Base-by-base conservation (phyloP, 2,888 invertebrate species). In the Chaetogeoica ovagalla region DNA sequence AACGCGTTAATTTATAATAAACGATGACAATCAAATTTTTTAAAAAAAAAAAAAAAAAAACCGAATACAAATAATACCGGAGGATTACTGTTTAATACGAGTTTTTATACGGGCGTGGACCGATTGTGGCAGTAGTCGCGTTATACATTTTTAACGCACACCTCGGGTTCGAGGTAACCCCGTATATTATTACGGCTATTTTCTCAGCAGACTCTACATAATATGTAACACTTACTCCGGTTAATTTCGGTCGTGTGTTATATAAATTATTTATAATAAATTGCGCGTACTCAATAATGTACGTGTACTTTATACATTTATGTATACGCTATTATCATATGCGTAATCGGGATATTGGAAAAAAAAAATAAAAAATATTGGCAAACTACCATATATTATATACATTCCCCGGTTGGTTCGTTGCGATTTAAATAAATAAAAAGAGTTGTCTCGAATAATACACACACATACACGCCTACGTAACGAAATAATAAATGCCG, bases 331-430 rank as follows among this genome's bases (percentile, higher is more conserved):
- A 52, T n/a, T n/a, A 63, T 63, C 30, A 4, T 30, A 30, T 30
- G 37, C 52, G 9, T n/a, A n/a, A n/a, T n/a, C 73, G 23, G 17
- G 19, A 48, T 23, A 60, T 21, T 30, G 4, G 1, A 30, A 30
- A 30, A 30, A 30, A 30, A 30, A 30, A 30, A 30, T 2, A 30
- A 30, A 30, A 52, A 52, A 62, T 63, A 73, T 73, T 73, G 73
- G 63, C 63, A 73, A 63, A 52, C 63, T 52, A 73, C 63, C 73
- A 73, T 72, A 21, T 30, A 30, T 30, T 30, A 30, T 30, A 30
- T 4, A 30, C 30, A 2, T 30, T 30, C 30, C n/a, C n/a, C n/a
- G 11, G 23, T 19, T 43, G 23, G 21, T 73, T 52, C 13, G 52
- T 17, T 37, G 52, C 19, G 17, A 63, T 74, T 63, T 37, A 74